phyloP scores from a whole-genome alignment of 2,888 invertebrate genomes.

The Euclidia mi region DNA sequence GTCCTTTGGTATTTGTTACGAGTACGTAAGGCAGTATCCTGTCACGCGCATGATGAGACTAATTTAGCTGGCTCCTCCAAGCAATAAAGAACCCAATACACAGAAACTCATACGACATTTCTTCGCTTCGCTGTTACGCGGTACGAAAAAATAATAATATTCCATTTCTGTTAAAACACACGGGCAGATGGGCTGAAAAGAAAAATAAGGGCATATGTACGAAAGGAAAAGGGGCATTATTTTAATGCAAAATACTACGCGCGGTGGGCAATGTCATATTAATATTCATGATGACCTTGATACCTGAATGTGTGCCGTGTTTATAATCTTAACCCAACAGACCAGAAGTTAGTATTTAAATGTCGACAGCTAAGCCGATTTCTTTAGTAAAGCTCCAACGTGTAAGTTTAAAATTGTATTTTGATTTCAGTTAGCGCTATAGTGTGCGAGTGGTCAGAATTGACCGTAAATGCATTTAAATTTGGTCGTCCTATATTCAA shows the following conservation, averaged over 20 bases:
- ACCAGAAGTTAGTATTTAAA: constrained; percentile 37
- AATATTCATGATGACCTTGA: constrained; percentile 46
- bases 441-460: too few species aligned
- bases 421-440: too few species aligned
- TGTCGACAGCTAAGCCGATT: constrained; percentile 20
- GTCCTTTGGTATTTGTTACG: constrained; percentile 3
- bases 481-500: too few species aligned
- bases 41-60: constrained; percentile 20
- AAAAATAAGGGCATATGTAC: constrained; percentile 29
- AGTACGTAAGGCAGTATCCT: constrained; percentile 11
- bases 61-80: constrained; percentile 18
- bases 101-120: constrained; percentile 14
- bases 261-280: constrained; percentile 38
- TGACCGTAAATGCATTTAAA: too few species aligned
- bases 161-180: constrained; percentile 30
- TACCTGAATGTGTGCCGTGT: constrained; percentile 20
- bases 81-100: constrained; percentile 18
- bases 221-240: constrained; percentile 36
- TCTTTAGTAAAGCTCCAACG: constrained; percentile 17
- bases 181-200: constrained; percentile 35
- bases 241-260: constrained; percentile 38
- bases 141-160: constrained; percentile 28
- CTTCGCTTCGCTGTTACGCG: constrained; percentile 10
- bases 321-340: constrained; percentile 32
- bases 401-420: constrained; percentile 1